Percentiles rank a stretch among this genome's conserved stretches.
Evolutionary conservation across 2,888 invertebrate genomes (phyloP).

Genomic region (Trimorus sp.): DNA sequence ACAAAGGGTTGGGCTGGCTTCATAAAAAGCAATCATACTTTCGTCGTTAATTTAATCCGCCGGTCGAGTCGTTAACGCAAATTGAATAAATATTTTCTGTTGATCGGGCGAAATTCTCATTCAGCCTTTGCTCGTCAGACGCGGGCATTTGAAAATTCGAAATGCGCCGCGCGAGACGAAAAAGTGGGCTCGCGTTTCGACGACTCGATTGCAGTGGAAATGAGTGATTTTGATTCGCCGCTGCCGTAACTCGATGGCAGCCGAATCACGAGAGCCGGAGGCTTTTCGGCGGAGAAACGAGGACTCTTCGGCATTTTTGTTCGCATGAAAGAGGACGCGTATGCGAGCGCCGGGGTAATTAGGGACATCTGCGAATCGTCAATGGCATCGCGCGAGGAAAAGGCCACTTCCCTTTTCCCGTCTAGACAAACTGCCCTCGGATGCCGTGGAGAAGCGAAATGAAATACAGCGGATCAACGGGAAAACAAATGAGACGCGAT

Average conservation of each 20-base stretch:
- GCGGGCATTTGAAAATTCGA: too few relatives aligned
- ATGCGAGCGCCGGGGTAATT: constrained; percentile 70
- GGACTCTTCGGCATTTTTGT: constrained; percentile 53
- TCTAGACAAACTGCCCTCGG: constrained; percentile 73
- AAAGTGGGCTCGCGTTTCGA: too few relatives aligned
- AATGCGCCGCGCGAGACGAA: too few relatives aligned
- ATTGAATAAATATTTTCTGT: neutral
- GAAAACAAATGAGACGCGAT: constrained; percentile 66
- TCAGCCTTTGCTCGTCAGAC: too few relatives aligned
- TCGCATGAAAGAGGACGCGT: constrained; percentile 58
- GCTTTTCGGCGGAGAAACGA: constrained; percentile 31
- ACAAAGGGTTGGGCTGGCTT: constrained; percentile 9
- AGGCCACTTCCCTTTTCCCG: constrained; percentile 72
- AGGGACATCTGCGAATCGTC: constrained; percentile 72
- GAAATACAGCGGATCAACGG: constrained; percentile 66
- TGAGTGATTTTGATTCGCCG: too few relatives aligned
- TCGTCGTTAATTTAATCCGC: constrained; percentile 5
- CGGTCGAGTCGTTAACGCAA: neutral
- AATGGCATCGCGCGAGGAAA: constrained; percentile 71
- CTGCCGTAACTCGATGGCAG: too few relatives aligned
- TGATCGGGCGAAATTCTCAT: neutral
- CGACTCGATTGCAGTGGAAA: too few relatives aligned
- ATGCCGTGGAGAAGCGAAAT: constrained; percentile 61
- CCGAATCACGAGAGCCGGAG: constrained; percentile 29
- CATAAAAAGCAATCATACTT: constrained; percentile 14